These are phyloP conservation scores for Noctuana brunneofusca DNA, from an alignment of 2,888 invertebrate species.

Conservation along the genomic window DNA sequence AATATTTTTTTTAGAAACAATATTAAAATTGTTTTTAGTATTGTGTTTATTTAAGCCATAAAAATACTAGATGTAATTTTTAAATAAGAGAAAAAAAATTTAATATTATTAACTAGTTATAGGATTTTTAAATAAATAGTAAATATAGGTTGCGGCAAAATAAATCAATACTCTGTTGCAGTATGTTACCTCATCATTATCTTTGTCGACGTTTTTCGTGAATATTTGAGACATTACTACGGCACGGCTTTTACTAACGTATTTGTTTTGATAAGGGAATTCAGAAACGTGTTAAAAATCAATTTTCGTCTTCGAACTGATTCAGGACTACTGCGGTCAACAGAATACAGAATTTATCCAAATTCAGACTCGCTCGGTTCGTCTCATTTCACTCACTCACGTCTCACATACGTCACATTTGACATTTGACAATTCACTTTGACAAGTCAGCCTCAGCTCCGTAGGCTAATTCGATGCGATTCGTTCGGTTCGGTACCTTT, in stretches of 20 bases:
- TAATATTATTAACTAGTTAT: not conserved
- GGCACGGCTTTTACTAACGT: constrained; percentile 1
- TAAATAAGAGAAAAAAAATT: not conserved
- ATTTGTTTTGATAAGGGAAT: not conserved
- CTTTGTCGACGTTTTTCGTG: constrained; percentile 75
- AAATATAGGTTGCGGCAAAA: constrained; percentile 28
- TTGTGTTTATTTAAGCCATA: not conserved
- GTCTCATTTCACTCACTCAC: not conserved
- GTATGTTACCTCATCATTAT: constrained; percentile 86
- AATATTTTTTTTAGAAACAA: no score
- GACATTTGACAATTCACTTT: no score
- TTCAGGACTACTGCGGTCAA: not conserved
- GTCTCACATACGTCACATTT: no score
- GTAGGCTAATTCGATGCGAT: no score
- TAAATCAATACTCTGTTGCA: constrained; percentile 28
- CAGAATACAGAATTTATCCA: not conserved
- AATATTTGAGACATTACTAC: constrained; percentile 61
- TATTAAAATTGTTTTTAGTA: not conserved
- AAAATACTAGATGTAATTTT: not conserved
- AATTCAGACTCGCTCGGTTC: not conserved
- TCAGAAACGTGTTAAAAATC: constrained; percentile 7
- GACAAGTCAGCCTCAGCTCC: no score
- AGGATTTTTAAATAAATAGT: not conserved
- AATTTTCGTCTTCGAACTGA: not conserved
- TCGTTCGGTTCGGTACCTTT: no score